Evolutionary conservation across 2,797 vertebrate species (phyloP).

Genomic region (Melanogrammus aeglefinus): DNA sequence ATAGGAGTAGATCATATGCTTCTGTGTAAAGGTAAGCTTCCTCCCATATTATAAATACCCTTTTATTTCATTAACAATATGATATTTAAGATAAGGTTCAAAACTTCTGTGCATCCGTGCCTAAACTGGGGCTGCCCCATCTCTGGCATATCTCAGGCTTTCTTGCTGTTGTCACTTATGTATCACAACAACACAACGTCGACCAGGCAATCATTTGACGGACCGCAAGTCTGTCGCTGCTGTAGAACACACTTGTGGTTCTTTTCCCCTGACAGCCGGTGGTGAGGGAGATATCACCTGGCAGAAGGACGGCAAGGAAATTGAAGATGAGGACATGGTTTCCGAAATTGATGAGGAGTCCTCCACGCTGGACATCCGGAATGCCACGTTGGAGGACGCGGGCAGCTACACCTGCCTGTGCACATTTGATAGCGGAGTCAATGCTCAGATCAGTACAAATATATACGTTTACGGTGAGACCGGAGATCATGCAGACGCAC

Average conservation of each 20-base stretch:
- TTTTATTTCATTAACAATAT: background rate
- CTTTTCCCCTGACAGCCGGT: slow-evolving; percentile 42
- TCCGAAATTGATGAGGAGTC: slow-evolving; percentile 50
- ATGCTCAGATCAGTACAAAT: rapidly evolving
- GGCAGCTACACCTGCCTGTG: slow-evolving; percentile 62
- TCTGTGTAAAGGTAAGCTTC: slow-evolving; percentile 71
- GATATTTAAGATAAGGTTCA: background rate
- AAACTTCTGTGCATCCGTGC: background rate
- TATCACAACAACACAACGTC: background rate
- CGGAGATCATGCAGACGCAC: background rate
- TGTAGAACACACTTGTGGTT: no score
- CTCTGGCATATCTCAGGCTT: background rate
- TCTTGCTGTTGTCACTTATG: no score
- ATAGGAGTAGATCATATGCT: slow-evolving; percentile 57
- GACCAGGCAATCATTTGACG: background rate
- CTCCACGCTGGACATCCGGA: slow-evolving; percentile 51
- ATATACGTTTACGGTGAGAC: slow-evolving; percentile 67
- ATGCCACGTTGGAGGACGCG: slow-evolving; percentile 38
- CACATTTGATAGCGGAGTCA: slow-evolving; percentile 14
- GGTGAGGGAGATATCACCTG: slow-evolving; percentile 61
- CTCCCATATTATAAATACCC: no score
- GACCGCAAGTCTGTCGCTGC: background rate
- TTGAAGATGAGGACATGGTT: slow-evolving; percentile 39
- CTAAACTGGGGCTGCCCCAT: no score
- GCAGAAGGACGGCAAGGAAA: slow-evolving; percentile 52